Conservation (phyloP, 2,888 invertebrate species). For the Cantharis lateralis region DNA sequence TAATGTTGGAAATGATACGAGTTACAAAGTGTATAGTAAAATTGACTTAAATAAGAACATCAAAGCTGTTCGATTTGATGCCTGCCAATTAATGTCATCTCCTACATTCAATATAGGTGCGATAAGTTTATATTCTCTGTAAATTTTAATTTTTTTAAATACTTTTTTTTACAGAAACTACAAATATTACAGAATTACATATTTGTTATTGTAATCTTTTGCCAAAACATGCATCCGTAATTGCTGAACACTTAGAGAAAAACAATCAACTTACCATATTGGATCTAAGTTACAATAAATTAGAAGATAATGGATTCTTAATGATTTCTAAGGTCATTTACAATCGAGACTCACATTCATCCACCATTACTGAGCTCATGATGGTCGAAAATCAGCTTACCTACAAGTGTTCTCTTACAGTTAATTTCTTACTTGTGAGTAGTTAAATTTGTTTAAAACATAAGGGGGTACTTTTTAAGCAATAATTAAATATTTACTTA, state of each 20-base stretch:
- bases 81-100: constrained; percentile 44
- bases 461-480: not conserved
- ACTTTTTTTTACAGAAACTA: not conserved
- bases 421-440: not conserved
- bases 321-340: not conserved
- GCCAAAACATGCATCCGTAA: not conserved
- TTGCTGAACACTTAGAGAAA: not conserved
- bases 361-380: not conserved
- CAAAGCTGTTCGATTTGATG: constrained; percentile 48
- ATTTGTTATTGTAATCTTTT: not conserved
- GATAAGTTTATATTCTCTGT: not conserved
- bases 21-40: constrained; percentile 42
- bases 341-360: not conserved
- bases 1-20: constrained; percentile 45
- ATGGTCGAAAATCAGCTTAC: not conserved
- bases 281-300: not conserved
- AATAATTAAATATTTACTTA: not conserved
- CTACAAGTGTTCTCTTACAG: not conserved
- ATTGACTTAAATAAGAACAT: constrained; percentile 45
- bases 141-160: not conserved
- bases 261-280: not conserved
- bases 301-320: not conserved
- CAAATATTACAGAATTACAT: not conserved
- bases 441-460: not conserved
- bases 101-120: constrained; percentile 50